Evolutionary conservation across 2,113 vertebrate species (phyloP), one percentile per base, ranked within the genome.

Genomic region (Tetraodon nigroviridis): DNA sequence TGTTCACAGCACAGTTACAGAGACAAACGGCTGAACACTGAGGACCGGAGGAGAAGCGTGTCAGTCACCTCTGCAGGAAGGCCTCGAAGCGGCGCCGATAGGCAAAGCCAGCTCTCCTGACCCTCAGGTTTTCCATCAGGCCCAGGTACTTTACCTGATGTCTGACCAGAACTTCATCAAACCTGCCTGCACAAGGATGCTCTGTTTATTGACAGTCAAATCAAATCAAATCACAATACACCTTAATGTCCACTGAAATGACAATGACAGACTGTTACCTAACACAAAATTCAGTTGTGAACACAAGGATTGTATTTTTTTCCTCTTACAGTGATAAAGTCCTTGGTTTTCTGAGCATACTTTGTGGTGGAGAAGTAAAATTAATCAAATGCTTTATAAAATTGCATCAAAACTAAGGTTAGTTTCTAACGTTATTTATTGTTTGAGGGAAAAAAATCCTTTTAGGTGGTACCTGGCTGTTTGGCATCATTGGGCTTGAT

Each of bases 71-170:
- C 80, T 98, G 94, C 61, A 99, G 84, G 79, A 98, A 98, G 45
- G 91, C 90, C 69, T 98, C 94, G 0, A 95, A 98, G 85, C 93
- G 93, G 0, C 95, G 89, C 2, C 96, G 91, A 58, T 98, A 99
- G 0, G 97, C 97, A 69, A 99, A 99, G 14, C 97, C 97, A 4
- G 96, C 95, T 78, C 96, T 91, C 70, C 97, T 90, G 62, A 98
- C 95, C 0, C 96, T 76, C 45, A 99, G 89, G 84, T 96, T 99
- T 80, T 99, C 96, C 95, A 98, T 95, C 70, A 99, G 83, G n/a
- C 97, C 95, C 61, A 98, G 84, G 80, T 98, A 99, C 41, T 98
- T 98, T 81, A 99, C 96, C 78, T 98, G 97, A 78, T 98, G 97
- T 58, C 95, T 85, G 76, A 99, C 93, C 56, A 98, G 86, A 53